Percentiles rank a stretch among this genome's conserved stretches.
Conservation (phyloP, 2,888 invertebrate species). For the Physocephala rufipes region DNA sequence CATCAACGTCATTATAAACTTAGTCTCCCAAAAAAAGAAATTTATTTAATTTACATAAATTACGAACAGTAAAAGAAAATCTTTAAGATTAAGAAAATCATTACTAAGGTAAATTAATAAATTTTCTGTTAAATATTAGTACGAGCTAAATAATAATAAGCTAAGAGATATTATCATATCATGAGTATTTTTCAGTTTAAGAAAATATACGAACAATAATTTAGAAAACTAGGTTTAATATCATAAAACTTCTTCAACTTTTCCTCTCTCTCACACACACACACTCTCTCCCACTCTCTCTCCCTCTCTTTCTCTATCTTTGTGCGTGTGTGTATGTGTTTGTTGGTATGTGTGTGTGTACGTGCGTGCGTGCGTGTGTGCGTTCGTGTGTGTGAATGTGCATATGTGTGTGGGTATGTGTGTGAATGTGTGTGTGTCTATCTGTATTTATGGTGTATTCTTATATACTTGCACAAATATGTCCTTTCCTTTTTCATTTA, state of each 20-base stretch:
- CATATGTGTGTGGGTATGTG: slow-evolving; percentile 3
- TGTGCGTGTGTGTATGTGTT: neutral
- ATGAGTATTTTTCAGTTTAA: no score
- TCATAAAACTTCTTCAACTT: neutral
- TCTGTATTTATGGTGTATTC: neutral
- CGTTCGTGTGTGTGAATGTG: neutral
- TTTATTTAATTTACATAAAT: no score
- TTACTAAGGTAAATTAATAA: no score
- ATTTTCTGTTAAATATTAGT: no score
- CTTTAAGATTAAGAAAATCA: no score
- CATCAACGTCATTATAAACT: no score
- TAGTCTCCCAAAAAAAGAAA: no score
- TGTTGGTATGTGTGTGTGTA: neutral
- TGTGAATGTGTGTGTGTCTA: slow-evolving; percentile 1
- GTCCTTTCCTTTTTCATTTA: neutral
- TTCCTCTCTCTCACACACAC: neutral
- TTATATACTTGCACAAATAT: neutral
- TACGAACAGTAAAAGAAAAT: no score
- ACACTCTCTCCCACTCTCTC: neutral
- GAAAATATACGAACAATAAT: no score
- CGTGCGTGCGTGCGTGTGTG: neutral
- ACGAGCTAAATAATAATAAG: no score
- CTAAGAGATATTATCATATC: no score
- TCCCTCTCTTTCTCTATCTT: no score
- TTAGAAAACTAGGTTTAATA: neutral